Evolutionary conservation across 2,113 vertebrate species (phyloP).

Genomic region (Tretioscincus oriximinensis): DNA sequence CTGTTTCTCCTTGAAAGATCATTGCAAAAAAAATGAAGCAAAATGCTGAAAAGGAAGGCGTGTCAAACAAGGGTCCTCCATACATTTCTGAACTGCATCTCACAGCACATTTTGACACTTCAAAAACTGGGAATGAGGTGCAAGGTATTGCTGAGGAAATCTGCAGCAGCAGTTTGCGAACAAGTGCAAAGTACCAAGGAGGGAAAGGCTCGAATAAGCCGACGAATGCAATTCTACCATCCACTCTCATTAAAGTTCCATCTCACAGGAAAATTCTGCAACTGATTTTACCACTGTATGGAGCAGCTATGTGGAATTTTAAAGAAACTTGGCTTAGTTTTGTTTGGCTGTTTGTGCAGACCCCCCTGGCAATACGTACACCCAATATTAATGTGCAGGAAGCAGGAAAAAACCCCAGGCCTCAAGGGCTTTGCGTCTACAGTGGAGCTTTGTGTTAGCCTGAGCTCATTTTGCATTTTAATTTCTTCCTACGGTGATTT

Average conservation of each 20-base stretch:
- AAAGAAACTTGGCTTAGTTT: slow-evolving; percentile 6
- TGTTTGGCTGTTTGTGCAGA: neutral
- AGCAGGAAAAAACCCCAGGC: neutral
- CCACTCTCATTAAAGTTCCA: slow-evolving; percentile 35
- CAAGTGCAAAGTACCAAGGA: slow-evolving; percentile 21
- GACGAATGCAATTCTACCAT: slow-evolving; percentile 26
- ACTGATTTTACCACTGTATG: slow-evolving; percentile 23
- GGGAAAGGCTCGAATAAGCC: neutral
- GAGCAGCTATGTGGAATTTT: slow-evolving; percentile 11
- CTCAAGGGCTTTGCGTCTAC: slow-evolving; percentile 10
- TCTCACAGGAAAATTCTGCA: slow-evolving; percentile 25
- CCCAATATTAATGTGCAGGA: slow-evolving; percentile 11
- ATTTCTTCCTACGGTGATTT: neutral
- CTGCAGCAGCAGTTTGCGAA: no score
- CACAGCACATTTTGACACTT: no score
- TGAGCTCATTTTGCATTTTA: neutral
- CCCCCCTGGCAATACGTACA: slow-evolving; percentile 16
- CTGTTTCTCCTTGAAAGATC: neutral
- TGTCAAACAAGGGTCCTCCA: no score
- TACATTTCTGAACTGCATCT: no score
- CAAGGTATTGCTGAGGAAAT: no score
- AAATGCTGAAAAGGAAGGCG: neutral
- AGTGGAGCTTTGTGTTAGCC: neutral
- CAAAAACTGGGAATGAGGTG: no score
- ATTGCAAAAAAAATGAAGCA: neutral